Evolutionary conservation across 2,113 vertebrate species (phyloP), one percentile per base, ranked within the genome.

Genomic region (Cephalophus harveyi): DNA sequence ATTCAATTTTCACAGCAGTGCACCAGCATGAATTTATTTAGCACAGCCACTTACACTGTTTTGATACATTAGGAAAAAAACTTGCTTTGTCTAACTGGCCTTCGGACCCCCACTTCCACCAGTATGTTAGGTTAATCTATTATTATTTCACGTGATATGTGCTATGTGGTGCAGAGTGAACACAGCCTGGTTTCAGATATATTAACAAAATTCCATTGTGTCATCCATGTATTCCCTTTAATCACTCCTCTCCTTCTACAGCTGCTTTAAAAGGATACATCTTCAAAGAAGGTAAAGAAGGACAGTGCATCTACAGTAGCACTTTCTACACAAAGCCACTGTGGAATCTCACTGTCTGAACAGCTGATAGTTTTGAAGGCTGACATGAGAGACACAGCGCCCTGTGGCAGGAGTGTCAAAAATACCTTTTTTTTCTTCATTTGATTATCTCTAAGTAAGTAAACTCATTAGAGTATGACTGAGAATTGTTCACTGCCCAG

Each of bases 31-130:
- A 89, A 96, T 97, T 98, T 98, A 97, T 97, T 98, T 98, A 98
- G 96, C 96, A 96, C 46, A 98, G 95, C 36, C 87, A 94, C 91
- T 97, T 98, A 84, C 97, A 96, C 98, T 98, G 98, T 98, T 98
- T 98, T 98, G 98, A 98, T 97, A 98, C 16, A 0, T 98, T 97
- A 97, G 85, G 98, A 36, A 93, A 92, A 98, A 93, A 93, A 90
- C 97, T 98, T 95, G 54, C 96, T 97, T 95, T 60, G 2, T 98
- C 48, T 98, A 98, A 98, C 94, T 98, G 96, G 94, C 96, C 98
- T 98, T 98, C 96, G 91, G 87, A 98, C 94, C 98, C 97, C 95
- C 97, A 97, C 97, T 98, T 98, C 92, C 67, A 97, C 97, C 98
- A 98, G 79, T 96, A 97, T 87, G 86, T 55, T 93, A 96, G 54